Evolutionary conservation across 2,888 invertebrate genomes (phyloP).

Genomic region (Helobdella robusta): DNA sequence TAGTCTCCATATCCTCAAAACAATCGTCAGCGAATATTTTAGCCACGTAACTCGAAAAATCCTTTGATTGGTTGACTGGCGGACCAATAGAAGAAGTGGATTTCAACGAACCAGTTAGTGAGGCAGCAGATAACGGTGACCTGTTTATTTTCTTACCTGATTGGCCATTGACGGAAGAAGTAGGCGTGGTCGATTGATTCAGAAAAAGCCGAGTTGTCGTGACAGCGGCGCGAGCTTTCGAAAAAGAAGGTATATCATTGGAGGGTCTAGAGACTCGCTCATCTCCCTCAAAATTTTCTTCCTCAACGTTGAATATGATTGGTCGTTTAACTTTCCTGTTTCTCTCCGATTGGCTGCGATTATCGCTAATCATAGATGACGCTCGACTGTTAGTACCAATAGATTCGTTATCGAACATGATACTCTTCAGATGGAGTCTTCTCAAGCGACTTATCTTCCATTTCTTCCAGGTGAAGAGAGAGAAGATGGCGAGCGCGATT

Average conservation of each 20-base stretch:
- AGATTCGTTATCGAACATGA: too few species aligned
- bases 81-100: too few species aligned
- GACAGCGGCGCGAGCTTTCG: conserved; percentile 8
- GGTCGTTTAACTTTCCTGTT: background rate
- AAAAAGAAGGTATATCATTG: background rate
- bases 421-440: too few species aligned
- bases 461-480: conserved; percentile 11
- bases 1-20: too few species aligned
- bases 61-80: too few species aligned
- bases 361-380: background rate
- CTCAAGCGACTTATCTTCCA: background rate
- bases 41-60: too few species aligned
- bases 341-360: background rate
- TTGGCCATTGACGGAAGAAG: background rate
- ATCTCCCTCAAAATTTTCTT: background rate
- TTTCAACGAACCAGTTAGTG: too few species aligned
- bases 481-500: background rate
- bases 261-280: too few species aligned
- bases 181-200: background rate
- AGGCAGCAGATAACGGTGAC: too few species aligned
- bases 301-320: conserved; percentile 4
- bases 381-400: background rate
- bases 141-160: too few species aligned
- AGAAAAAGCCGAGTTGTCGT: too few species aligned
- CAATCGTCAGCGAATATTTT: too few species aligned